phyloP scores from a whole-genome alignment of 2,797 vertebrate genomes.

The Hafferia zeledoni region DNA sequence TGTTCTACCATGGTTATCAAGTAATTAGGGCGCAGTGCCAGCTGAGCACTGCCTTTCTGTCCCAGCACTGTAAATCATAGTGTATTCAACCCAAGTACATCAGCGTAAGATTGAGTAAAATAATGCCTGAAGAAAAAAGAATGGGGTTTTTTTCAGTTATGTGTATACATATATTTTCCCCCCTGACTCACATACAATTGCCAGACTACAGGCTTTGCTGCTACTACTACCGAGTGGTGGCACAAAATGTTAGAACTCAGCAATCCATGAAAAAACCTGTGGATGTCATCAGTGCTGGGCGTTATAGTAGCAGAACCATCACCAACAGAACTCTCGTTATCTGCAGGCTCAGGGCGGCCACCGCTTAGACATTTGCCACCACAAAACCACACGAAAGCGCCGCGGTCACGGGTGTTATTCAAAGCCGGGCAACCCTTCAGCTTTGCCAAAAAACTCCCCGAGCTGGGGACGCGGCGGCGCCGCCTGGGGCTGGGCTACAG shows the following conservation, averaged over 20 bases:
- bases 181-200: not conserved
- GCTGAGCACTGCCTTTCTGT: not conserved
- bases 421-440: not conserved
- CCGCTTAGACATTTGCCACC: not conserved
- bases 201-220: not conserved
- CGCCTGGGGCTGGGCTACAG: not conserved
- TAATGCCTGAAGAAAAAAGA: not conserved
- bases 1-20: not conserved
- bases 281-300: not conserved
- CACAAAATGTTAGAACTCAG: not conserved
- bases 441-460: not conserved
- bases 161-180: rapidly evolving
- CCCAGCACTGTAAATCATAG: not conserved
- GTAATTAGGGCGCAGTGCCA: not conserved
- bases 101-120: not conserved
- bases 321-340: not conserved
- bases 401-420: rapidly evolving
- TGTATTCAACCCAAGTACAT: rapidly evolving
- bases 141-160: rapidly evolving
- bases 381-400: rapidly evolving
- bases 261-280: not conserved
- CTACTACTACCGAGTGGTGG: not conserved
- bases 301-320: not conserved
- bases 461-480: not conserved
- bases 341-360: not conserved